phyloP scores from a whole-genome alignment of 2,113 vertebrate genomes.

The Nestor notabilis region DNA sequence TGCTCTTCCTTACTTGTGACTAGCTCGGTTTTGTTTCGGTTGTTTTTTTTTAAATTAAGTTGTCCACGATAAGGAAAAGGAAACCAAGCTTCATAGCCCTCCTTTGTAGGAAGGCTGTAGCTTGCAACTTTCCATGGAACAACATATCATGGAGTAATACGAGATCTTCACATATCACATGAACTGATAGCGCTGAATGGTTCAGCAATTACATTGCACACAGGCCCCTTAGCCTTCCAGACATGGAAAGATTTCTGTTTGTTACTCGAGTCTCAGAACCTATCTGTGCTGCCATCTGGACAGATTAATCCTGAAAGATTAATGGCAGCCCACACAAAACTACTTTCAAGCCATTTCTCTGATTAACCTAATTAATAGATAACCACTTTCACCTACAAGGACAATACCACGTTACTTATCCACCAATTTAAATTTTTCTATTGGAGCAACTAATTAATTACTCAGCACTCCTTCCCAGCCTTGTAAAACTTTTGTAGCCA shows the following conservation, averaged over 20 bases:
- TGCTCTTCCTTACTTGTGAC: neutral
- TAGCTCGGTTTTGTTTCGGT: neutral
- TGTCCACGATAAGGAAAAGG: neutral
- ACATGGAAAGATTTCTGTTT: neutral
- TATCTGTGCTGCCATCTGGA: neutral
- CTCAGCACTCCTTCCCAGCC: neutral
- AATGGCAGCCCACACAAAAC: neutral
- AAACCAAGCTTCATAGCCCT: neutral
- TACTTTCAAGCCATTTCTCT: neutral
- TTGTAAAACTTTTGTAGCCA: neutral
- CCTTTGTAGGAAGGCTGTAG: neutral
- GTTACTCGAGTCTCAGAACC: neutral
- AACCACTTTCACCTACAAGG: neutral
- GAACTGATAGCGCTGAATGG: neutral
- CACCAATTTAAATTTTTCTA: neutral
- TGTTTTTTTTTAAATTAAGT: neutral
- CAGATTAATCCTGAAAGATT: neutral
- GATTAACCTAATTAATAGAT: neutral
- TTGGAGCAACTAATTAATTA: neutral
- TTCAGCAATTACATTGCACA: neutral
- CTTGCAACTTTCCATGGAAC: neutral
- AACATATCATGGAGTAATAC: neutral
- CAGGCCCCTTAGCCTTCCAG: neutral
- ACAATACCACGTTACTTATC: neutral
- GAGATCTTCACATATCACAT: neutral